These are phyloP conservation scores for Mus minutoides DNA, from an alignment of 2,797 vertebrate genomes.

Conservation along the genomic window DNA sequence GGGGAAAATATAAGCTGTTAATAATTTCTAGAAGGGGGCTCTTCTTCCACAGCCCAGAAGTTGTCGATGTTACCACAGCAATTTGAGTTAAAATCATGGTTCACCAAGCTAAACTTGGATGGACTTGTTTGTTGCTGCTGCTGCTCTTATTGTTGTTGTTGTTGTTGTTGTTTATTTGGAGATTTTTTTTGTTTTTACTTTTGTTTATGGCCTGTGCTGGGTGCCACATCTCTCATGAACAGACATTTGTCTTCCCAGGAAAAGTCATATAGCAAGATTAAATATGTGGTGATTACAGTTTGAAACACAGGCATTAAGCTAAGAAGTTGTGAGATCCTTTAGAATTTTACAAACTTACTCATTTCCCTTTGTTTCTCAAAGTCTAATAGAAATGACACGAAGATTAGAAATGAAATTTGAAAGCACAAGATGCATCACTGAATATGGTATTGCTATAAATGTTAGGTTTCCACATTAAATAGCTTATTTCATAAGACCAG, in stretches of 20 bases:
- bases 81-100: neutral
- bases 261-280: neutral
- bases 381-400: slow-evolving; percentile 15
- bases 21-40: neutral
- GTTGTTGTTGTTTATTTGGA: neutral
- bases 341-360: slow-evolving; percentile 65
- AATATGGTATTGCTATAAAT: slow-evolving; percentile 40
- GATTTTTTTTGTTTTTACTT: neutral
- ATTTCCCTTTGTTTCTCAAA: slow-evolving; percentile 15
- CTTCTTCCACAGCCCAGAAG: neutral
- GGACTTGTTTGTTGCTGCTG: neutral
- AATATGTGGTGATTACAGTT: slow-evolving; percentile 57
- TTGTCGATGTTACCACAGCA: neutral
- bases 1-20: neutral
- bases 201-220: neutral
- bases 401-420: slow-evolving; percentile 73
- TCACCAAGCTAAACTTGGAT: neutral
- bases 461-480: slow-evolving; percentile 55
- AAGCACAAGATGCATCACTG: slow-evolving; percentile 75
- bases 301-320: slow-evolving; percentile 18
- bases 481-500: neutral
- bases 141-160: neutral
- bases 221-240: neutral
- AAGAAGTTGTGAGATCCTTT: slow-evolving; percentile 55
- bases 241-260: neutral